Evolutionary conservation across 2,797 vertebrate species (phyloP).

Genomic region (Aplochiton taeniatus): DNA sequence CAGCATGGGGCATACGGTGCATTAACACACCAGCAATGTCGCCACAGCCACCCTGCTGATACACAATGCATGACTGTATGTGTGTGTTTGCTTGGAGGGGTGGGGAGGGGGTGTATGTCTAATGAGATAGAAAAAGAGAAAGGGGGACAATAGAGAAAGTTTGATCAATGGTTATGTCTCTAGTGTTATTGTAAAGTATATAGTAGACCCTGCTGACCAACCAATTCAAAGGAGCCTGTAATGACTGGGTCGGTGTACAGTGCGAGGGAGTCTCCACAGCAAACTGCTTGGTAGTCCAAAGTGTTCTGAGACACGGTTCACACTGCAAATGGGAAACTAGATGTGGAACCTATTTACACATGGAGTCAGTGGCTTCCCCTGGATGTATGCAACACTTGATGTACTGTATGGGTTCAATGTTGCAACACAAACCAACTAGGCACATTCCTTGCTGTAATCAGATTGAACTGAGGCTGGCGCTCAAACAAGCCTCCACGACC

Average conservation of each 20-base stretch:
- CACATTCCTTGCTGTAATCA: too few relatives aligned
- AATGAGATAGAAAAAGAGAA: constrained; percentile 17
- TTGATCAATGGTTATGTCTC: background rate
- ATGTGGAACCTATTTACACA: too few relatives aligned
- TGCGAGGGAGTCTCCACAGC: background rate
- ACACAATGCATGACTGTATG: constrained; percentile 15
- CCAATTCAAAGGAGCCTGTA: background rate
- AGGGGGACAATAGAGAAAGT: background rate
- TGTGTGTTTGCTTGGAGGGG: background rate
- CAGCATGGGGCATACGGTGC: constrained; percentile 60
- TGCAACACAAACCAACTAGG: too few relatives aligned
- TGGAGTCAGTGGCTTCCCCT: too few relatives aligned
- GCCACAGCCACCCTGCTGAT: constrained; percentile 33
- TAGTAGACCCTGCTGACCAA: constrained; percentile 6
- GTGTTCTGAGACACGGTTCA: too few relatives aligned
- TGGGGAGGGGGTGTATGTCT: constrained; percentile 16
- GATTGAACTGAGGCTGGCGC: too few relatives aligned
- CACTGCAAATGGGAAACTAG: too few relatives aligned
- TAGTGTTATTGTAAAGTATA: background rate
- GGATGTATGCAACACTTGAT: too few relatives aligned
- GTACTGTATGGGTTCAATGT: too few relatives aligned
- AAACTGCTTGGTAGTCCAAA: background rate
- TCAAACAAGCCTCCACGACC: too few relatives aligned
- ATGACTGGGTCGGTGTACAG: too few relatives aligned
- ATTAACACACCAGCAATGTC: constrained; percentile 58